Percentiles rank a stretch among this genome's conserved stretches.
Evolutionary conservation across 2,797 vertebrate species (phyloP).

Genomic region (Margarornis squamiger): DNA sequence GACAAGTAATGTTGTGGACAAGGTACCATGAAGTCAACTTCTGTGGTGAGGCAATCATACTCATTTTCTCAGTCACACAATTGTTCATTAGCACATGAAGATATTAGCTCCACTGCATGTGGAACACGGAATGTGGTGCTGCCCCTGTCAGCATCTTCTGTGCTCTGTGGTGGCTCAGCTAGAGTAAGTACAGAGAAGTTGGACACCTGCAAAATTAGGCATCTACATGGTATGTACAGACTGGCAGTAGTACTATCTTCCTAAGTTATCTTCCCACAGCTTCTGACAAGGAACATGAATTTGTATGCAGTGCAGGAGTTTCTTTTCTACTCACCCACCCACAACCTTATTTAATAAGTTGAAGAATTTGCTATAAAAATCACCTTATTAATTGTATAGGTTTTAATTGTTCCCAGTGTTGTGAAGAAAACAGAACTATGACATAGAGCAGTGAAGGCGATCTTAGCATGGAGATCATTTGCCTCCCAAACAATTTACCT

Average conservation of each 20-base stretch:
- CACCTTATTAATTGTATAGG: neutral
- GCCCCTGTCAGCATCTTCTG: neutral
- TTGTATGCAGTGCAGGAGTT: neutral
- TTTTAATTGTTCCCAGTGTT: neutral
- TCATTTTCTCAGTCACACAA: neutral
- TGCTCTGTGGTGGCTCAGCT: neutral
- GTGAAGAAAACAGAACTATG: neutral
- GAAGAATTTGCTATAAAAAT: neutral
- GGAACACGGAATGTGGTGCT: neutral
- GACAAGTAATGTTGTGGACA: neutral
- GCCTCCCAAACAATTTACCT: neutral
- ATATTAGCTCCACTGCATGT: neutral
- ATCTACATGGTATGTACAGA: neutral
- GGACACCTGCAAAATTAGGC: neutral
- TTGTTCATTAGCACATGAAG: neutral
- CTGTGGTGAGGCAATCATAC: neutral
- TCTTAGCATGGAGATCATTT: neutral
- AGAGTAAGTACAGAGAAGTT: neutral
- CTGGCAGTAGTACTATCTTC: neutral
- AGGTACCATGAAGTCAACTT: neutral
- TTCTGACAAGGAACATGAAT: neutral
- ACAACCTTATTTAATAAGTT: neutral
- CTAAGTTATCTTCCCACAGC: neutral
- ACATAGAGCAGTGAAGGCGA: neutral
- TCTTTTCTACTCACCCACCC: neutral